Base-by-base conservation (phyloP, 92 coral and sea anemone genomes). In the Parazoanthus swiftii region DNA sequence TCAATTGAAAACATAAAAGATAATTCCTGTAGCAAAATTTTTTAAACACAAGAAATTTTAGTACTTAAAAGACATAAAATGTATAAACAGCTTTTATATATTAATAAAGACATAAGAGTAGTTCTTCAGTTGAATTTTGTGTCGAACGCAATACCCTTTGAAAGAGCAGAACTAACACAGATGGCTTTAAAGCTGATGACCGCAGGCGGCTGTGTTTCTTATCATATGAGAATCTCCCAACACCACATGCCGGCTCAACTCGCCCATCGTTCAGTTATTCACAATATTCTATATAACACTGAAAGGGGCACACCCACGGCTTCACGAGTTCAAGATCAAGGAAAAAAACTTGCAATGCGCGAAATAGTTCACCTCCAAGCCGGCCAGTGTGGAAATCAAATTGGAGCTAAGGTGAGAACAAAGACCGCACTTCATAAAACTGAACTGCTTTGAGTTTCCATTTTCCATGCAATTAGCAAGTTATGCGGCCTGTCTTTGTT, bases 381-480 rank as follows among this genome's bases (percentile, higher is more conserved):
- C 15, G 98, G 98, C 33, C 98, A 95, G 76, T 95, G 98, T 76
- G 98, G 98, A 33, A 95, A 95, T 89, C 98, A 95, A 86, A 95
- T 95, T 79, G 98, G 98, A 36, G 95, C 98, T 3, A 95, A 95
- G 95, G 98, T 94, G 82, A 6, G 8, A 18, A 54, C 59, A 74
- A 37, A 74, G 18, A 26, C 21, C 39, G 23, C 10, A 39, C 79
- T n/a, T n/a, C n/a, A n/a, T n/a, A n/a, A 75, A 37, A 76, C 79
- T 76, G 21, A 76, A 39, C 20, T n/a, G 8, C 14, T 6, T 39
- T 15, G 15, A 3, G 0, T 63, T 63, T 18, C 21, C 26, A 20
- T n/a, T n/a, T n/a, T n/a, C n/a, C n/a, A 20, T 6, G 70, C 21
- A 18, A 63, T 18, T 63, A 63, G 70, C 25, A 21, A 16, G 48